These are phyloP conservation scores for Diorhabda sublineata DNA, from an alignment of 1,140 invertebrate species.

Conservation along the genomic window DNA sequence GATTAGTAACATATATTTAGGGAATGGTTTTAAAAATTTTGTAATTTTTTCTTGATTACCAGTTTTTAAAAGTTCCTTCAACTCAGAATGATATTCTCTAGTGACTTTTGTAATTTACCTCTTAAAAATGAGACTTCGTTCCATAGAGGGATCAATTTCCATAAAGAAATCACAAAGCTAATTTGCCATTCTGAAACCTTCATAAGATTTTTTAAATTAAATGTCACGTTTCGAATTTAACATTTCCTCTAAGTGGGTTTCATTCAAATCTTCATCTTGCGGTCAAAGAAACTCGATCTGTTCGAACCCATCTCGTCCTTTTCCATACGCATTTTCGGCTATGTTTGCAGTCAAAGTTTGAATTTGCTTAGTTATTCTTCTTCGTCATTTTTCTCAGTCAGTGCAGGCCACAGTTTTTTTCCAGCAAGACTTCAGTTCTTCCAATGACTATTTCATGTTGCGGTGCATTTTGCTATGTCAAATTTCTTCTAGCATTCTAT, in stretches of 20 bases:
- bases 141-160: constrained; percentile 24
- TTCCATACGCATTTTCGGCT: not conserved
- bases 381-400: not conserved
- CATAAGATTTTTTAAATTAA: constrained; percentile 3
- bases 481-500: no score
- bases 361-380: not conserved
- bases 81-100: constrained; percentile 23
- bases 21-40: constrained; percentile 21
- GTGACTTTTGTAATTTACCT: constrained; percentile 24
- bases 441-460: no score
- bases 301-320: not conserved
- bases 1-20: constrained; percentile 19
- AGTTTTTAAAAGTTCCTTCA: constrained; percentile 19
- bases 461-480: no score
- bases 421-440: no score
- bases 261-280: not conserved
- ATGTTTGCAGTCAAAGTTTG: not conserved
- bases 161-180: constrained; percentile 28
- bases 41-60: constrained; percentile 12
- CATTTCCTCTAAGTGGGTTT: not conserved
- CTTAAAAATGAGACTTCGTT: constrained; percentile 21
- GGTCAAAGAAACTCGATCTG: not conserved
- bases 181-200: constrained; percentile 17
- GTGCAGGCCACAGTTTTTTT: not conserved
- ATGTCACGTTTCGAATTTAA: not conserved